Conservation (phyloP, 2,113 vertebrate genomes). For the Tragelaphus strepsiceros region DNA sequence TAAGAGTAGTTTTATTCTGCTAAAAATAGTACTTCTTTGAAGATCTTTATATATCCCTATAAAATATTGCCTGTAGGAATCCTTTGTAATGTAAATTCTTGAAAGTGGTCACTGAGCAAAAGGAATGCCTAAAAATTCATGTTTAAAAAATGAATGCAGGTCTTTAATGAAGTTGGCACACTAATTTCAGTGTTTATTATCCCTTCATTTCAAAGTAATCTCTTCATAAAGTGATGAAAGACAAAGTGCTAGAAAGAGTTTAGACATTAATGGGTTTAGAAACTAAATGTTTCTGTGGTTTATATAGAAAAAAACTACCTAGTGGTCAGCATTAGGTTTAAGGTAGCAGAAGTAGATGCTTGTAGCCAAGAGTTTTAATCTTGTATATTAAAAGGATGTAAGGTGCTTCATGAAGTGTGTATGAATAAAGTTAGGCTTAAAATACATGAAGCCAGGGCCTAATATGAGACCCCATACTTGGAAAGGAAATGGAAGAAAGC, state of each 20-base stretch:
- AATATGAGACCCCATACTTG: not conserved
- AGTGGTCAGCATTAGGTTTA: not conserved
- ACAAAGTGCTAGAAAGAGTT: not conserved
- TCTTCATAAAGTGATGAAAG: not conserved
- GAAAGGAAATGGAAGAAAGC: not conserved
- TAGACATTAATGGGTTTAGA: not conserved
- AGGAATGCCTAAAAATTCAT: not conserved
- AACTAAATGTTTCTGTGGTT: not conserved
- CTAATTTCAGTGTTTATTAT: not conserved
- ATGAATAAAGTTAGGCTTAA: not conserved
- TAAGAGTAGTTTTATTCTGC: not conserved
- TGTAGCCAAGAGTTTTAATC: not conserved
- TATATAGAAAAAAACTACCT: not conserved
- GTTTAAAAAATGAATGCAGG: not conserved
- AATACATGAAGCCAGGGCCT: not conserved
- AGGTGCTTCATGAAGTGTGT: not conserved
- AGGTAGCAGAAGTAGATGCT: not conserved
- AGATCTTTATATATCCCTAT: not conserved
- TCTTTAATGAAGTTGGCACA: not conserved
- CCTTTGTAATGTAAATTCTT: not conserved
- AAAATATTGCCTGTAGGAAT: not conserved
- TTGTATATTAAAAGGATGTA: not conserved
- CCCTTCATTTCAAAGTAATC: not conserved
- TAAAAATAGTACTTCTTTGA: not conserved
- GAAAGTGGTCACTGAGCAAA: not conserved